phyloP scores from a whole-genome alignment of 2,888 invertebrate genomes.

The Drosophila rubida region DNA sequence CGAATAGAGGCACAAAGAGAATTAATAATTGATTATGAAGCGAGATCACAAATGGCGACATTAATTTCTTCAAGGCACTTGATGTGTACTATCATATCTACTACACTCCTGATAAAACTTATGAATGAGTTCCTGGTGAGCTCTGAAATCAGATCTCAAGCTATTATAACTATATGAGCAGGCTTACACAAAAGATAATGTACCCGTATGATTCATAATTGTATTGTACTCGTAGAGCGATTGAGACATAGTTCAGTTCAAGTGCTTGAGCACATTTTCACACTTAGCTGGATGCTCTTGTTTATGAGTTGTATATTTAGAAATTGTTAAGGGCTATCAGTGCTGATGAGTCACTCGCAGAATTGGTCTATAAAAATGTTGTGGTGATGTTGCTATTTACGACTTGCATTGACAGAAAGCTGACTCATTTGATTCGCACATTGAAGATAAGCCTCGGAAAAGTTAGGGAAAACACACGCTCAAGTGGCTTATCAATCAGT shows the following conservation, averaged over 20 bases:
- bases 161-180: neutral
- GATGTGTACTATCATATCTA: neutral
- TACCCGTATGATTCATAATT: neutral
- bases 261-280: neutral
- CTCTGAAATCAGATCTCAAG: neutral
- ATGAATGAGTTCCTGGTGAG: neutral
- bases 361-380: conserved; percentile 9
- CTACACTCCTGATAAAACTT: neutral
- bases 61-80: neutral
- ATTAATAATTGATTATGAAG: neutral
- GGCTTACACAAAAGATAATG: neutral
- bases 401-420: neutral
- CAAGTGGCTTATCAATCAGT: conserved; percentile 8
- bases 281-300: neutral
- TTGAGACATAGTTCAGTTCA: neutral
- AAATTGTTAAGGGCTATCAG: neutral
- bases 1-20: too few species aligned
- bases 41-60: neutral
- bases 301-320: neutral
- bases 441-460: conserved; percentile 3
- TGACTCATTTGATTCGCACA: conserved; percentile 31
- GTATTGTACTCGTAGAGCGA: too few species aligned
- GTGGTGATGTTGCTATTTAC: conserved; percentile 3
- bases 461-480: conserved; percentile 5
- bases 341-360: conserved; percentile 35